Conservation (phyloP, 35 echinoderm and acorn worm species). For the Ophiothrix spiculata region DNA sequence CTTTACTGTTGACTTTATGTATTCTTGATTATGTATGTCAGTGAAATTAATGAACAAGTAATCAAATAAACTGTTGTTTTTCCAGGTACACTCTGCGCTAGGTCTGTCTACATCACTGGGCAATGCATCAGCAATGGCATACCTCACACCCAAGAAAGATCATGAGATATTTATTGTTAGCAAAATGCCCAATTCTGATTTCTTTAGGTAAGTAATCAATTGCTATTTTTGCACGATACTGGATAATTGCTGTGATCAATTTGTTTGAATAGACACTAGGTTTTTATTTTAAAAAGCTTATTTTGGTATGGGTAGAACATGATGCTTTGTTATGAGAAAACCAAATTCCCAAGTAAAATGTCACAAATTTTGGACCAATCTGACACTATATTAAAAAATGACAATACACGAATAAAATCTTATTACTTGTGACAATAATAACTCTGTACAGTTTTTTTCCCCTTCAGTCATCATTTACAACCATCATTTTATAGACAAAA, state of each 20-base stretch:
- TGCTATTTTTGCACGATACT: neutral
- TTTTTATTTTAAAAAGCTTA: neutral
- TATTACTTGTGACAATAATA: no score
- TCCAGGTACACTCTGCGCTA: conserved; percentile 65
- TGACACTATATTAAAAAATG: no score
- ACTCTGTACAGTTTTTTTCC: no score
- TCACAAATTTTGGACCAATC: no score
- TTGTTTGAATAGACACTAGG: neutral
- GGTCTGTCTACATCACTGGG: conserved; percentile 52
- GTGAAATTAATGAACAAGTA: no score
- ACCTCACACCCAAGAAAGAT: conserved; percentile 71
- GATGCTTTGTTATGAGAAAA: neutral
- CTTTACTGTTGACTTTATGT: no score
- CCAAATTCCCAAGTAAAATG: no score
- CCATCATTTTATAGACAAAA: no score
- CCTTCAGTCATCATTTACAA: no score
- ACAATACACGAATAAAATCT: no score
- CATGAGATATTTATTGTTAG: conserved; percentile 70
- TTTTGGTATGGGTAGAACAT: neutral
- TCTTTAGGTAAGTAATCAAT: conserved; percentile 38
- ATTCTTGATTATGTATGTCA: no score
- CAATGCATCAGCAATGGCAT: conserved; percentile 66
- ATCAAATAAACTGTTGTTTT: no score
- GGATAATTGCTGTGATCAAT: neutral
- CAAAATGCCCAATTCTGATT: conserved; percentile 41